Conservation (phyloP, 2,888 invertebrate genomes). For the Epirrhoe alternata region DNA sequence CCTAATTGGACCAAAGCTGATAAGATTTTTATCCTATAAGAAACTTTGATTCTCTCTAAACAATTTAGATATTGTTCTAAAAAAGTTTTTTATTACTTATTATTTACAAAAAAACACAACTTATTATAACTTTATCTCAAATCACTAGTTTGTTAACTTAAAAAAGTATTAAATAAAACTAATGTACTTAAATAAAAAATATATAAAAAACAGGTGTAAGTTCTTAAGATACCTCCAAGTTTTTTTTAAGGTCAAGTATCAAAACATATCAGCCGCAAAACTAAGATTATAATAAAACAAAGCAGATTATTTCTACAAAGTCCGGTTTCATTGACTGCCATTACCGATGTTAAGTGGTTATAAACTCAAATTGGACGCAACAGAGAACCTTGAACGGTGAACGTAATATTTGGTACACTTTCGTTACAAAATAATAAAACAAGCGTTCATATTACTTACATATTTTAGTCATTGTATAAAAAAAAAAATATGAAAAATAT, state of each 20-base stretch:
- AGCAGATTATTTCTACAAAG: conserved; percentile 23
- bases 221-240: too few species aligned
- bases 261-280: conserved; percentile 5
- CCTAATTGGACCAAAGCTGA: conserved; percentile 27
- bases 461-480: too few species aligned
- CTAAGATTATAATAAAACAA: conserved; percentile 14
- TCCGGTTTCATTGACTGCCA: conserved; percentile 39
- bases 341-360: conserved; percentile 33
- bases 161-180: not conserved
- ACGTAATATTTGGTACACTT: conserved; percentile 25
- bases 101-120: too few species aligned
- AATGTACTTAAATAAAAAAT: too few species aligned
- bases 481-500: too few species aligned
- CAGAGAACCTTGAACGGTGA: conserved; percentile 35
- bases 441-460: too few species aligned
- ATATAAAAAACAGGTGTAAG: too few species aligned
- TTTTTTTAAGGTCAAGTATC: conserved; percentile 15
- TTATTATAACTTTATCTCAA: too few species aligned
- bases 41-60: not conserved
- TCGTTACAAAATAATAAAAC: not conserved
- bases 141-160: too few species aligned
- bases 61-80: not conserved
- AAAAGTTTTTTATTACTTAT: too few species aligned
- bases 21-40: conserved; percentile 17
- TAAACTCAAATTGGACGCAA: conserved; percentile 37